These are phyloP conservation scores for Camponotus floridanus DNA, from an alignment of 1,140 invertebrate species.

Conservation along the genomic window DNA sequence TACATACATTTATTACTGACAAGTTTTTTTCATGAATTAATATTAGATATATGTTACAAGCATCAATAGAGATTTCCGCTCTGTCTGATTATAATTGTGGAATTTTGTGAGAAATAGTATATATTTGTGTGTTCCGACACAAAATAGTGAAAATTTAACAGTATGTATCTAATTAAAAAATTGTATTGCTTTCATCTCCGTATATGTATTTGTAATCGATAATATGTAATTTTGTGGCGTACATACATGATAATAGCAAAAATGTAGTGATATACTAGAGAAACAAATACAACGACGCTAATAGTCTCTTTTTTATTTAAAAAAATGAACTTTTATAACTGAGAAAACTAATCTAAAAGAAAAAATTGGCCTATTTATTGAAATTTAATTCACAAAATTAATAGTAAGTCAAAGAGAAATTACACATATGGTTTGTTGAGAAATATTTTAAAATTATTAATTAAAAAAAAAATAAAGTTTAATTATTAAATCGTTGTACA, in stretches of 20 bases:
- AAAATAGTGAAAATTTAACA: constrained; percentile 6
- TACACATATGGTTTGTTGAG: constrained; percentile 2
- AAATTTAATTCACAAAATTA: not conserved
- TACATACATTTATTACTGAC: not conserved
- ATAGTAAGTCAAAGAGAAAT: constrained; percentile 7
- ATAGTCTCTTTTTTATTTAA: not conserved
- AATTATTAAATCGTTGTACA: not conserved
- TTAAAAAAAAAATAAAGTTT: not conserved
- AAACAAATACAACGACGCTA: not conserved
- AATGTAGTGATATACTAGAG: not conserved
- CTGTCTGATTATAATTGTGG: not conserved
- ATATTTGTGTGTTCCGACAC: not conserved
- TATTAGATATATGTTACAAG: not conserved
- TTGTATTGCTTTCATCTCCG: not conserved
- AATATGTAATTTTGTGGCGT: not conserved
- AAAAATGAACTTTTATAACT: not conserved
- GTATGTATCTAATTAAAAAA: not conserved
- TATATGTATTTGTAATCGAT: constrained; percentile 1
- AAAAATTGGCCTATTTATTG: not conserved
- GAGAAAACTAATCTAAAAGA: not conserved
- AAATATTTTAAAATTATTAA: not conserved
- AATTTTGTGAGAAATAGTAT: not conserved
- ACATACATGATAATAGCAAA: constrained; percentile 1
- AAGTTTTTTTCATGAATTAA: constrained; percentile 2
- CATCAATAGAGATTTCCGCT: not conserved